Base-by-base conservation (phyloP, 2,888 invertebrate species). In the Peribatodes rhomboidaria region DNA sequence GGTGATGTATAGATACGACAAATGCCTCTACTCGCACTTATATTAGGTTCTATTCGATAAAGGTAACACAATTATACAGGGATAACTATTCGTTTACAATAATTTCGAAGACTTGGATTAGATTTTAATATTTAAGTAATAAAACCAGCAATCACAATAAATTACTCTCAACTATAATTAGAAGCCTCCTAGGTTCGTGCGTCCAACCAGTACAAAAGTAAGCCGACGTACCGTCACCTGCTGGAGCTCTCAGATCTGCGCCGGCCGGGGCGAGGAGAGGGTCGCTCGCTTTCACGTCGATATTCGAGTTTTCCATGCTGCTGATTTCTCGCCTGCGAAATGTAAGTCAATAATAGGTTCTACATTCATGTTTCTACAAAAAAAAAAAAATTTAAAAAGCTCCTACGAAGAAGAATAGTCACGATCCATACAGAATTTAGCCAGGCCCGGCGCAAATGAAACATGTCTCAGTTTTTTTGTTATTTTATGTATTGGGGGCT, bases 221-320 rank as follows among this genome's bases (percentile, higher is more conserved):
- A 63, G 70, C 60, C 60, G 74, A 67, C 53, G 73, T 76, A 72
- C 72, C 56, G 82, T 84, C 86, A 86, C 77, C 87, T 87, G 85
- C 74, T 82, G 59, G 76, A 76, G 76, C 81, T 68, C 74, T 86
- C 90, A 92, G 92, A 91, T 91, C 91, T 89, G 86, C 74, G 70
- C 74, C 79, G 75, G n/a, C n/a, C 80, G 71, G 75, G 80, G 80
- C 72, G 79, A 79, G 80, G 72, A 67, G 58, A 55, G 66, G 69
- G 69, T 67, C 61, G 49, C 75, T 81, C 80, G 81, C 71, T 82
- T 84, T 92, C 92, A 93, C 76, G 93, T 93, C 60, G 93, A 92
- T 92, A 93, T 93, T 89, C 93, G 88, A 87, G 93, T 91, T 85
- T 91, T 92, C 93, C 93, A 93, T 65, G 88, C 89, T 67, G 90